Base-by-base conservation (phyloP, 2,113 vertebrate species). In the Lagopus muta region DNA sequence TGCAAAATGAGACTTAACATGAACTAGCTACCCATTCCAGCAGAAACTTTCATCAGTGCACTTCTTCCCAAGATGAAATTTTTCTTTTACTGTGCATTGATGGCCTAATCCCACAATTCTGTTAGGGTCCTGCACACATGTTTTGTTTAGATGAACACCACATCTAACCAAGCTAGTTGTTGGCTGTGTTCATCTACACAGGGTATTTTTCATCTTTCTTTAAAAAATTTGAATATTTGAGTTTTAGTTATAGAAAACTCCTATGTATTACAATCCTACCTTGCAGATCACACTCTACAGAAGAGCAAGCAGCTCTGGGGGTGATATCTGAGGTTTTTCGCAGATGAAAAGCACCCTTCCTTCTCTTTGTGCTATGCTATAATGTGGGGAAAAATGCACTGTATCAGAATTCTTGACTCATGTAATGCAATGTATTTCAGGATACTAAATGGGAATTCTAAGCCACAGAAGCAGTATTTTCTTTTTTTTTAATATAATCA, bases 1-100 rank as follows among this genome's bases (percentile, higher is more conserved):
- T 65, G 4, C 65, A 70, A 73, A 8, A 48, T 61, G 6, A 82
- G 1, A 1, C 2, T 52, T 16, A 48, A 48, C 2, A 65, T 65
- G 22, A 92, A 84, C 57, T 6, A 84, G 3, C 8, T 60, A 38
- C 36, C 0, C 18, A 18, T 50, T 70, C n/a, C 47, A 50, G 0
- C 64, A 82, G 71, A 71, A 42, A 2, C 0, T 14, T 13, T 72
- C 67, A 45, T 58, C 30, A 55, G 6, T 38, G 13, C 14, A 64
- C 17, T 24, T 86, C 27, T 86, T 83, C 65, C 28, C 24, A 50
- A 42, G 17, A 6, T 66, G 22, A 10, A 82, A 30, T 73, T 77
- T 52, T 24, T 15, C 3, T 94, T 8, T 42, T 74, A 4, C 17
- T 5, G 2, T 36, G 30, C 20, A 15, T 3, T 43, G n/a, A n/a